These are phyloP conservation scores for Atrichornis clamosus DNA, from an alignment of 2,113 vertebrate genomes.

Conservation along the genomic window DNA sequence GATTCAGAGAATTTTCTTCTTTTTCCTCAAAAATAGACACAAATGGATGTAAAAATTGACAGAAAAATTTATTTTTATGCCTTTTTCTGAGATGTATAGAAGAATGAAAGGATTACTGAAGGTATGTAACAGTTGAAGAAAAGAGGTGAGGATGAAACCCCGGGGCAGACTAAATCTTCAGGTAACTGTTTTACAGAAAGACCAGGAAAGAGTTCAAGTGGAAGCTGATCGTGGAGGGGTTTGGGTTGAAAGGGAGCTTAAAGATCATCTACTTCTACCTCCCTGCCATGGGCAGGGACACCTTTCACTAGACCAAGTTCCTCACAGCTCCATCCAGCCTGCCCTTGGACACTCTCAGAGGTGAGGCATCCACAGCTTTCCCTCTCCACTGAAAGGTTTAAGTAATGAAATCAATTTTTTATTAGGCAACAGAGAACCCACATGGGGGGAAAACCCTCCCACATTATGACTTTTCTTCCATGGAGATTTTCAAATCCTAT, in stretches of 20 bases:
- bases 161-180: neutral
- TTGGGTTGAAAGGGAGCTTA: neutral
- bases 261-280: neutral
- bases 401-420: neutral
- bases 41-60: neutral
- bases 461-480: neutral
- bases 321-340: neutral
- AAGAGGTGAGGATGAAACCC: neutral
- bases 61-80: neutral
- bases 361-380: neutral
- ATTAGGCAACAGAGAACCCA: neutral
- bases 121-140: neutral
- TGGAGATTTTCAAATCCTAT: neutral
- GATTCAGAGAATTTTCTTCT: neutral
- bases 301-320: neutral
- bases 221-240: neutral
- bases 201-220: neutral
- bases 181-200: neutral
- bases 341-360: neutral
- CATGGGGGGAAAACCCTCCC: accelerated
- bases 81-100: neutral
- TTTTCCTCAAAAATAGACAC: neutral
- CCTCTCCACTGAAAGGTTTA: neutral
- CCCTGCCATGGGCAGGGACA: neutral
- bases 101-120: neutral